Conservation (phyloP, 1,140 invertebrate species). For the Zophobas morio region DNA sequence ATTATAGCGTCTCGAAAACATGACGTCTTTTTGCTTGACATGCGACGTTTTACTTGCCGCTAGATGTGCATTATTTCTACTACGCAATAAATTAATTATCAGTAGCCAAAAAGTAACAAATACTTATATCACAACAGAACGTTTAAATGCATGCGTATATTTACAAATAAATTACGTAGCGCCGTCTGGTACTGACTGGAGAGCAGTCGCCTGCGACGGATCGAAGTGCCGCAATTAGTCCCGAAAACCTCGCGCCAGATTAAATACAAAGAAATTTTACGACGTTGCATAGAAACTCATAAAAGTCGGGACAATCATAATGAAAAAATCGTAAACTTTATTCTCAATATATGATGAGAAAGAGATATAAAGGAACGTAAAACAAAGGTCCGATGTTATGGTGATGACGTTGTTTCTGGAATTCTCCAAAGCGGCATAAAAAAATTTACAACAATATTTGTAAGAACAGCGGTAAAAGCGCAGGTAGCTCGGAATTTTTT, state of each 20-base stretch:
- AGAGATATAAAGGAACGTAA: slow-evolving; percentile 50
- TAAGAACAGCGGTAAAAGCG: slow-evolving; percentile 35
- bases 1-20: too few species aligned
- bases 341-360: slow-evolving; percentile 52
- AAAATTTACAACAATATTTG: slow-evolving; percentile 40
- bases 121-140: too few species aligned
- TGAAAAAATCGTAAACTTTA: slow-evolving; percentile 52
- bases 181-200: too few species aligned
- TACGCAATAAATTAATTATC: too few species aligned
- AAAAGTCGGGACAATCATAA: slow-evolving; percentile 51
- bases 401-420: slow-evolving; percentile 42
- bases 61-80: too few species aligned
- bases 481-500: slow-evolving; percentile 22
- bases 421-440: slow-evolving; percentile 38
- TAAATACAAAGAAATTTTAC: slow-evolving; percentile 44
- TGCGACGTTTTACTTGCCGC: too few species aligned
- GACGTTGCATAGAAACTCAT: slow-evolving; percentile 44
- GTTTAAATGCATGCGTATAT: too few species aligned
- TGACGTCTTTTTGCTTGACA: too few species aligned
- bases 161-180: too few species aligned
- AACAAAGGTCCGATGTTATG: slow-evolving; percentile 51
- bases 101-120: too few species aligned
- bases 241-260: background rate
- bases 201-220: too few species aligned
- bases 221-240: background rate